phyloP scores from a whole-genome alignment of 2,797 vertebrate species.

The Hippocampus kuda region DNA sequence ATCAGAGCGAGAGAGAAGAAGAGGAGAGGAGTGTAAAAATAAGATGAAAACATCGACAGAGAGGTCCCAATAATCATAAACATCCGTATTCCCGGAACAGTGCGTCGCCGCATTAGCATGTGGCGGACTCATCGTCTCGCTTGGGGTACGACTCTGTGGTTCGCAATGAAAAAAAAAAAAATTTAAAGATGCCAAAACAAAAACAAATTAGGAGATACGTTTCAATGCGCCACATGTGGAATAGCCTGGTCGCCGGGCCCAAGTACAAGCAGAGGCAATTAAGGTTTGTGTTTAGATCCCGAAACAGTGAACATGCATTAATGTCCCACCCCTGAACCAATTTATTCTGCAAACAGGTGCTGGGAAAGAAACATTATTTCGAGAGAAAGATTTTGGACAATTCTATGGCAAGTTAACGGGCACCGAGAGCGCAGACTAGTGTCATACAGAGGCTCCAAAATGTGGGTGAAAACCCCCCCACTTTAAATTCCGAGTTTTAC shows the following conservation, averaged over 20 bases:
- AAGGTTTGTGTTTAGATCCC: constrained; percentile 67
- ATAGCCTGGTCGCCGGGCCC: constrained; percentile 42
- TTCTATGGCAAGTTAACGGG: neutral
- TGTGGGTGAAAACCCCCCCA: too few species aligned
- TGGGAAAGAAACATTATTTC: neutral
- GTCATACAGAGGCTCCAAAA: too few species aligned
- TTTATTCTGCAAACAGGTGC: neutral
- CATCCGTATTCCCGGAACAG: constrained; percentile 61
- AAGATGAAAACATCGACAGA: constrained; percentile 54
- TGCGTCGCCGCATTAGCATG: constrained; percentile 62
- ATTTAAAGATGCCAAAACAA: constrained; percentile 71
- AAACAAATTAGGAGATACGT: constrained; percentile 73
- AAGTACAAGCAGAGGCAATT: constrained; percentile 53
- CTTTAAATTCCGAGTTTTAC: too few species aligned
- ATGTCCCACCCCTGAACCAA: neutral
- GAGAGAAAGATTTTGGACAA: neutral
- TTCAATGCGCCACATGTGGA: constrained; percentile 39
- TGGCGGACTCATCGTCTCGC: constrained; percentile 61
- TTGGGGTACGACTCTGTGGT: constrained; percentile 62
- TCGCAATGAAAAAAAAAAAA: constrained; percentile 64
- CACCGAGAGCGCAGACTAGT: too few species aligned
- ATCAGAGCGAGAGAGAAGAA: constrained; percentile 33
- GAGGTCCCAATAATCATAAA: constrained; percentile 70
- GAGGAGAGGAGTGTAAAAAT: constrained; percentile 12
- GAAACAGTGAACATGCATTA: constrained; percentile 54